A percentile compares a stretch with the other conserved stretches of the same genome.
Evolutionary conservation across 2,113 vertebrate genomes (phyloP).

Genomic region (Coregonus clupeaformis): DNA sequence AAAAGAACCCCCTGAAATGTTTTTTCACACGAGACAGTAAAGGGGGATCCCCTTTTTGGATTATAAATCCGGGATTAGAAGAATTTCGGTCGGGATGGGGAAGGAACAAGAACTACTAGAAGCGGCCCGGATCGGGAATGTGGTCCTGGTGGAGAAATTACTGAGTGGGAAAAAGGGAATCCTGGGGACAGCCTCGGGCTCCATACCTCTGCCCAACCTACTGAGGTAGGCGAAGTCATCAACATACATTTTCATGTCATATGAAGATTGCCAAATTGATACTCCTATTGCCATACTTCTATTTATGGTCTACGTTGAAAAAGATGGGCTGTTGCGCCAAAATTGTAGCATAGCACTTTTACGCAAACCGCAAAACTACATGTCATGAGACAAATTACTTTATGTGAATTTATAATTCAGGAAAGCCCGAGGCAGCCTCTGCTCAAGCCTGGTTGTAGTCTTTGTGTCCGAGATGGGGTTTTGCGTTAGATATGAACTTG

Average conservation of each 20-base stretch:
- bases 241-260: neutral
- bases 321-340: too few relatives aligned
- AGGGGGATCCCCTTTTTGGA: constrained; percentile 28
- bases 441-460: too few relatives aligned
- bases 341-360: too few relatives aligned
- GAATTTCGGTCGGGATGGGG: constrained; percentile 83
- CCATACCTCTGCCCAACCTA: constrained; percentile 91
- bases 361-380: too few relatives aligned
- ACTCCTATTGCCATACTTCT: too few relatives aligned
- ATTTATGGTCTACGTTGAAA: too few relatives aligned
- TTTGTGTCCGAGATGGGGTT: too few relatives aligned
- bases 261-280: neutral
- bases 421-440: neutral
- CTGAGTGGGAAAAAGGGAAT: constrained; percentile 93
- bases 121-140: constrained; percentile 94
- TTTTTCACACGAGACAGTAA: constrained; percentile 37
- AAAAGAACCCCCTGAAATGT: constrained; percentile 37
- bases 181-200: constrained; percentile 89
- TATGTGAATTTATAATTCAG: neutral
- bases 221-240: constrained; percentile 83
- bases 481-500: too few relatives aligned
- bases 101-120: constrained; percentile 98
- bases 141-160: constrained; percentile 95
- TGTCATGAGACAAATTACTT: neutral
- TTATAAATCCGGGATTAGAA: constrained; percentile 23